Percentiles rank a stretch among this genome's conserved stretches.
phyloP scores from a whole-genome alignment of 2,797 vertebrate species.

The Sitta carolinensis region DNA sequence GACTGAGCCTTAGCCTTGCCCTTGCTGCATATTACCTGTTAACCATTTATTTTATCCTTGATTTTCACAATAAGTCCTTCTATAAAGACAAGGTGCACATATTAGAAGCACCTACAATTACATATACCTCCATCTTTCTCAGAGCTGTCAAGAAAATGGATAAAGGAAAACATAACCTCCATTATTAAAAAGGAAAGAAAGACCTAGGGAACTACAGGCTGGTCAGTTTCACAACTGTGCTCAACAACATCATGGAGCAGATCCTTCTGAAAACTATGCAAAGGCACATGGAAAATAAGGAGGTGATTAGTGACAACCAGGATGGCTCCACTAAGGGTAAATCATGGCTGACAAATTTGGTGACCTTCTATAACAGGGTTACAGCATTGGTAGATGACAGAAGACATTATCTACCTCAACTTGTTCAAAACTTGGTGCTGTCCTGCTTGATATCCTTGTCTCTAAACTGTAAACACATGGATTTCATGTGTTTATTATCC shows the following conservation, averaged over 20 bases:
- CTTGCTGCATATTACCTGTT: neutral
- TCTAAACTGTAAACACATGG: neutral
- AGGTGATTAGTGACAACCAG: neutral
- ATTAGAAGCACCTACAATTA: neutral
- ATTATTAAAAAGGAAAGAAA: neutral
- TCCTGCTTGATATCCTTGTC: neutral
- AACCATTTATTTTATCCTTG: neutral
- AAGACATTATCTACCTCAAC: neutral
- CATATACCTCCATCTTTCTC: neutral
- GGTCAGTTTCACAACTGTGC: neutral
- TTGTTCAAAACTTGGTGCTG: neutral
- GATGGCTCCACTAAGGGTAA: neutral
- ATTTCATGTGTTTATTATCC: too few species aligned
- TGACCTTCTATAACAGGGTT: neutral
- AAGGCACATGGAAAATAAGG: neutral
- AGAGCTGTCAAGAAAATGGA: neutral
- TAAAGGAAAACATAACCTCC: neutral
- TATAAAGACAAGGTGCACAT: neutral
- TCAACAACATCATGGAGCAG: neutral
- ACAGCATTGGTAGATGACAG: neutral
- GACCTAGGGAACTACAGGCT: neutral
- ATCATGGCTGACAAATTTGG: neutral
- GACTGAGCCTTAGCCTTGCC: neutral
- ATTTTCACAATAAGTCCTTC: conserved; percentile 9
- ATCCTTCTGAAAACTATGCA: neutral